Evolutionary conservation across 2,888 invertebrate genomes (phyloP).

Genomic region (Eristalinus aeneus): DNA sequence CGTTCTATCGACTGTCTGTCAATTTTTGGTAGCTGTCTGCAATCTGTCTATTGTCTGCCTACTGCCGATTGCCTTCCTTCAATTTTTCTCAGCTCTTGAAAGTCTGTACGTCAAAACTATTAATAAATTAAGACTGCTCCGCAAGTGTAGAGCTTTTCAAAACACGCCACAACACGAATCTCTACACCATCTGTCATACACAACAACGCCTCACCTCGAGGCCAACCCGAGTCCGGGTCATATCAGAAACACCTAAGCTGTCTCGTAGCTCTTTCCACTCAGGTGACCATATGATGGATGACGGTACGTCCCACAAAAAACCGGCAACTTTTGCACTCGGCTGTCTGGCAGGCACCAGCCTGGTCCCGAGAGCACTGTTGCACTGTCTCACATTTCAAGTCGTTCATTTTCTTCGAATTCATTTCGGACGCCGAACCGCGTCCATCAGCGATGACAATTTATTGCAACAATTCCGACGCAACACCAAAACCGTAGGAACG

Average conservation of each 20-base stretch:
- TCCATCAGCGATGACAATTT: slow-evolving; percentile 26
- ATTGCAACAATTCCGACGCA: slow-evolving; percentile 45
- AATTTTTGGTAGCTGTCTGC: no score
- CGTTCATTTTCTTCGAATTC: slow-evolving; percentile 44
- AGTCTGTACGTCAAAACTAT: not conserved
- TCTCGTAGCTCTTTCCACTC: not conserved
- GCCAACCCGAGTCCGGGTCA: not conserved
- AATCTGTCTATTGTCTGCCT: no score
- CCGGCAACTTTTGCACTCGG: not conserved
- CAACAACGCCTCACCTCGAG: not conserved
- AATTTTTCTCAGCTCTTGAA: no score
- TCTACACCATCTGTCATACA: not conserved
- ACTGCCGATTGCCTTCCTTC: no score
- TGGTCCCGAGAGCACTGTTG: not conserved
- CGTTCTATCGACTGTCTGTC: no score
- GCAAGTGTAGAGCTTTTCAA: not conserved
- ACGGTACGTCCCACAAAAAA: not conserved
- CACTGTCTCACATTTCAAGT: slow-evolving; percentile 17
- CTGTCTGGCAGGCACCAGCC: slow-evolving; percentile 12
- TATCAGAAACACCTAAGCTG: not conserved
- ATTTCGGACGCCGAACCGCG: not conserved
- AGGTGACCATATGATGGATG: not conserved
- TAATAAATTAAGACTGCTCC: not conserved
- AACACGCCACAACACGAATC: not conserved
- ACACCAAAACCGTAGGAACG: slow-evolving; percentile 46